Conservation (phyloP, 53 echinoderm and acorn worm genomes). For the Arbacia lixula region DNA sequence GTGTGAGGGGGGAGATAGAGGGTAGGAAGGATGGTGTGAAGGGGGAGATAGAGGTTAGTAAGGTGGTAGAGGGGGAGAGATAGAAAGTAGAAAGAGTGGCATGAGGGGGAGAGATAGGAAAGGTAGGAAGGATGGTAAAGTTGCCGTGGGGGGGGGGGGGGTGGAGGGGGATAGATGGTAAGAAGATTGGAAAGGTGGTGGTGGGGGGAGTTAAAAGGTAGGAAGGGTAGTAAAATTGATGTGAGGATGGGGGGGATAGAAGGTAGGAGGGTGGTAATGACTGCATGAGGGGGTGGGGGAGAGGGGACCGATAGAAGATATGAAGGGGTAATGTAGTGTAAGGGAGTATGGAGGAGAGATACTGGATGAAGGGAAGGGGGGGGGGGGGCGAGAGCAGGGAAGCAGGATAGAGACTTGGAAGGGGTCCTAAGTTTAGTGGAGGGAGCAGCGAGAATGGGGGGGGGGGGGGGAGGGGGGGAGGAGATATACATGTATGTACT, state of each 20-base stretch:
- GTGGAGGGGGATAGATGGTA: slow-evolving; percentile 1
- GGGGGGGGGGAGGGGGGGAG: too few relatives aligned
- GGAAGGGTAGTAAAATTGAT: slow-evolving; percentile 15
- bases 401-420: too few relatives aligned
- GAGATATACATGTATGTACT: too few relatives aligned
- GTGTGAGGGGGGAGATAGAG: not conserved
- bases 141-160: slow-evolving; percentile 18
- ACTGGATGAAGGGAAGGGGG: not conserved
- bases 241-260: not conserved
- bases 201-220: not conserved
- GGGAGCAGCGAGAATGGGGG: too few relatives aligned
- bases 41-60: not conserved
- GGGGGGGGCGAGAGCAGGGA: not conserved
- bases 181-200: not conserved
- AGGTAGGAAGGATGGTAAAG: not conserved
- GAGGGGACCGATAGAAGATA: slow-evolving; percentile 23
- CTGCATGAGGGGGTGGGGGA: not conserved
- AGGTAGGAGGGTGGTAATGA: not conserved
- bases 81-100: too few relatives aligned
- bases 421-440: too few relatives aligned
- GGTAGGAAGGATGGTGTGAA: not conserved
- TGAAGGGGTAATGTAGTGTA: slow-evolving; percentile 13
- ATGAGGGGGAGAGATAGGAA: not conserved
- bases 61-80: slow-evolving; percentile 14
- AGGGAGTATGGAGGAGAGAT: slow-evolving; percentile 13